phyloP scores from a whole-genome alignment of 2,797 vertebrate genomes.

The Halcyon leucocephala region DNA sequence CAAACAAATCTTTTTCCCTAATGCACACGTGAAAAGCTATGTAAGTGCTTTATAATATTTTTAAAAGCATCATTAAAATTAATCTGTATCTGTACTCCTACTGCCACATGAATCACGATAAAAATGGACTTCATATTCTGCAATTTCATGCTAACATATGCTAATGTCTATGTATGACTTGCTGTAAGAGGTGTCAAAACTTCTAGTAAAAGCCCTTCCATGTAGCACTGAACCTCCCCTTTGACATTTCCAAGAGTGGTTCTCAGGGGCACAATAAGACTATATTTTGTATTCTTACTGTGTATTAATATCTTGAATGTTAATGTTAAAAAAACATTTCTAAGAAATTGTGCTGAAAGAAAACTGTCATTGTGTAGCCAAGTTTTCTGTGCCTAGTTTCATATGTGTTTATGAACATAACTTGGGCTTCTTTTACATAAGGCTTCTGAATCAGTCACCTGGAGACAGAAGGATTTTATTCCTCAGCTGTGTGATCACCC shows the following conservation, averaged over 20 bases:
- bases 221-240: neutral
- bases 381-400: neutral
- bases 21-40: neutral
- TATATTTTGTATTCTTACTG: neutral
- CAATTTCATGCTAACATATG: neutral
- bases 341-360: neutral
- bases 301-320: neutral
- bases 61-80: conserved; percentile 55
- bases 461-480: neutral
- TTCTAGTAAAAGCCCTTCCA: neutral
- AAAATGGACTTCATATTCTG: neutral
- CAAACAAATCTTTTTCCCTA: conserved; percentile 30
- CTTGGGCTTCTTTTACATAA: neutral
- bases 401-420: neutral
- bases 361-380: neutral
- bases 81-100: conserved; percentile 1
- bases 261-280: neutral
- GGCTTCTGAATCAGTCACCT: neutral
- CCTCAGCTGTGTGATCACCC: neutral
- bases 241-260: neutral
- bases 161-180: neutral
- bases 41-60: conserved; percentile 54
- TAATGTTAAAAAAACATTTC: neutral
- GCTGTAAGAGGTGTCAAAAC: neutral
- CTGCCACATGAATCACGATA: neutral